Evolutionary conservation across 2,113 vertebrate species (phyloP), one percentile per base, ranked within the genome.

Genomic region (Callospermophilus lateralis): DNA sequence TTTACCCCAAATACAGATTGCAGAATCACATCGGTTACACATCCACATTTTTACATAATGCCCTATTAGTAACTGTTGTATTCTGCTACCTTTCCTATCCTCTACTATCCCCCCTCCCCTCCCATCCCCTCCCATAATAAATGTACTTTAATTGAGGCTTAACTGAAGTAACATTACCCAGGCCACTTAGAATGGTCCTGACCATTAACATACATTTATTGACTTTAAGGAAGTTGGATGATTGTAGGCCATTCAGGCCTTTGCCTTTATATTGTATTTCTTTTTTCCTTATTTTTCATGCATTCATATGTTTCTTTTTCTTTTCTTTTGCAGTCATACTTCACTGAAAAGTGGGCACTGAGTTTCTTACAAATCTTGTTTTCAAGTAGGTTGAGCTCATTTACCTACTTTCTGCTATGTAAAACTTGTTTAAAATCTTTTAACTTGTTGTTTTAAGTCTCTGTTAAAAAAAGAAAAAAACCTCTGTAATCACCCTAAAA

Each of bases 141-240:
- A 74, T n/a, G 34, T 61, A 85, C 84, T 72, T 91, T 34, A 55
- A 28, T 48, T 58, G 45, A 92, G 78, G 37, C 37, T 67, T 96
- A 90, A 76, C 42, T 58, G 51, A 83, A 72, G 63, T 4, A 65
- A 32, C 6, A 68, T n/a, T 73, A 4, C 20, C 20, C 8, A 58
- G 39, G 51, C 45, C 51, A 84, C 51, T 93, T 26, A 76, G 7
- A 87, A 58, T 1, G 39, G 9, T 45, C 45, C 37, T 90, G 39
- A 76, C 11, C 4, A 30, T 6, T 70, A 58, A 20, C 34, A 83
- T 42, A 80, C 12, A 58, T 34, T 89, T 78, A 80, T 6, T 85
- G 26, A 80, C 67, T 68, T 81, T 61, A 39, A 89, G 45, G 65
- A 84, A 89, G 3, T 55, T 84, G 19, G 5, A 53, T 34, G 15